These are phyloP conservation scores for Cherax destructor DNA, from an alignment of 1,140 invertebrate species.

Conservation along the genomic window DNA sequence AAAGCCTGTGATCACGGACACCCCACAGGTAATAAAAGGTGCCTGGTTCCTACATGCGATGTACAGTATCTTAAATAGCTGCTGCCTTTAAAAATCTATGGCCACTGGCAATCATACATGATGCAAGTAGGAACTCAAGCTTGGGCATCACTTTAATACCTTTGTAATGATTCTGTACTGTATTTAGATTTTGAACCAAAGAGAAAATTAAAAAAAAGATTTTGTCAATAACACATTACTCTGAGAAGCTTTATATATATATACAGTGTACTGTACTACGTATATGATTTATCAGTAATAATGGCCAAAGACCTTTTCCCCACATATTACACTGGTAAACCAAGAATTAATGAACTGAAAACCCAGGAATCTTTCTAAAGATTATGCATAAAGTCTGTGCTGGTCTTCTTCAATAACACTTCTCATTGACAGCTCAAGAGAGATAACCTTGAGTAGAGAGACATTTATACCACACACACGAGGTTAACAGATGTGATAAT, in stretches of 20 bases:
- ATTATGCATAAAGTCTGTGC: neutral
- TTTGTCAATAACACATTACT: slow-evolving; percentile 17
- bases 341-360: neutral
- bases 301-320: slow-evolving; percentile 5
- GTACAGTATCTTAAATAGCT: neutral
- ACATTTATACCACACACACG: neutral
- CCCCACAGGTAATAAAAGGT: neutral
- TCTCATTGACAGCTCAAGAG: neutral
- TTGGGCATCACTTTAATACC: slow-evolving; percentile 10
- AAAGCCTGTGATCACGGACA: neutral
- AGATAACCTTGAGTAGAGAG: too few species aligned
- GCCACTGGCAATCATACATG: neutral
- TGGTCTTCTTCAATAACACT: neutral
- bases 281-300: slow-evolving; percentile 17
- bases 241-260: slow-evolving; percentile 38
- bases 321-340: neutral
- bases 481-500: neutral
- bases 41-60: neutral
- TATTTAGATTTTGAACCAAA: slow-evolving; percentile 37
- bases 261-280: too few species aligned
- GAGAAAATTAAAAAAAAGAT: slow-evolving; percentile 29
- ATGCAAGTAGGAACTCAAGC: neutral
- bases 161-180: slow-evolving; percentile 4
- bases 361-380: neutral
- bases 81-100: neutral